Conservation (phyloP, 2,113 vertebrate species). For the Platysternon megacephalum region DNA sequence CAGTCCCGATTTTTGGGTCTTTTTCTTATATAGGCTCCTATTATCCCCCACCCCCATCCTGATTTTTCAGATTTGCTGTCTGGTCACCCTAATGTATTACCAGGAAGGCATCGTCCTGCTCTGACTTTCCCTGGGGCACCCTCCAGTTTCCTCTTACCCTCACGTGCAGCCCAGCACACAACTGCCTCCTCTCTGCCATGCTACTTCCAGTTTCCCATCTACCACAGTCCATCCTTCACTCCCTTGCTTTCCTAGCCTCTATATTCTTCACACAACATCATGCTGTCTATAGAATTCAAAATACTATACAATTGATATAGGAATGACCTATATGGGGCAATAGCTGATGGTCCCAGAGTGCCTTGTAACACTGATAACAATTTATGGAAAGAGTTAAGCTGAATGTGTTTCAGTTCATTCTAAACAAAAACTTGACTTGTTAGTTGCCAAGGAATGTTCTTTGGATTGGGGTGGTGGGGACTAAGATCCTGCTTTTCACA, state of each 20-base stretch:
- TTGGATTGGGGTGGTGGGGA: background rate
- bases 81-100: background rate
- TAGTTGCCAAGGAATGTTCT: background rate
- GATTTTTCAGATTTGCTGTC: too few relatives aligned
- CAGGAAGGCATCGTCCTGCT: background rate
- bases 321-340: background rate
- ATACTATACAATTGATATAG: background rate
- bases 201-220: background rate
- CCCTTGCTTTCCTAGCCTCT: background rate
- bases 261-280: background rate
- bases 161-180: rapidly evolving
- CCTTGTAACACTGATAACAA: background rate
- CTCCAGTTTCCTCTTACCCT: background rate
- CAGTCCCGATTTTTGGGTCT: too few relatives aligned
- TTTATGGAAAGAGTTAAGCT: background rate
- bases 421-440: background rate
- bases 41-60: too few relatives aligned
- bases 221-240: background rate
- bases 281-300: background rate
- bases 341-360: background rate
- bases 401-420: background rate
- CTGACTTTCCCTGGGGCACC: background rate
- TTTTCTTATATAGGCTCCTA: too few relatives aligned
- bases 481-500: background rate
- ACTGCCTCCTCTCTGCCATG: too few relatives aligned